Percentiles rank a stretch among this genome's conserved stretches.
Evolutionary conservation across 2,797 vertebrate genomes (phyloP).

Genomic region (Anomalospiza imberbis): DNA sequence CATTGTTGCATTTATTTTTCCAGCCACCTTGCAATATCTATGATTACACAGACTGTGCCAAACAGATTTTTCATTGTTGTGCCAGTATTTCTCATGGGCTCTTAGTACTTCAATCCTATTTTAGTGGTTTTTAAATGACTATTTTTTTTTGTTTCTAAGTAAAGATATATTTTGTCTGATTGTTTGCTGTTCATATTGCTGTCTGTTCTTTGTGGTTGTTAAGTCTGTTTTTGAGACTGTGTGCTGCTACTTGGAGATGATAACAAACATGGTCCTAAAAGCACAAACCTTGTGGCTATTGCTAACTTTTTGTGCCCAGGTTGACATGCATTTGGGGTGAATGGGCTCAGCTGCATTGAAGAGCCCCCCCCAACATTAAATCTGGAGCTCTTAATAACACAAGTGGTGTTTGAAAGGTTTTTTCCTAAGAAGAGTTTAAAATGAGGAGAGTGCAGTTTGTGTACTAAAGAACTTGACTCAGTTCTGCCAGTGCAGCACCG

Average conservation of each 20-base stretch:
- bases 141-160: background rate
- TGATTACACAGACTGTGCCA: background rate
- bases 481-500: background rate
- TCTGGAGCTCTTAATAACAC: background rate
- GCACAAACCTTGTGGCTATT: background rate
- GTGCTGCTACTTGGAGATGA: background rate
- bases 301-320: background rate
- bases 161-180: background rate
- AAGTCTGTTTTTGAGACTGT: background rate
- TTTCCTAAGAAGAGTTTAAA: background rate
- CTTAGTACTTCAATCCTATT: background rate
- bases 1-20: background rate
- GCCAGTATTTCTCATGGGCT: background rate
- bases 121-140: background rate
- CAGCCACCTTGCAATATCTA: background rate
- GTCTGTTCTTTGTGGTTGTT: background rate
- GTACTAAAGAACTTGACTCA: background rate
- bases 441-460: background rate
- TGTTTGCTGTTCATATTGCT: background rate
- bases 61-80: background rate
- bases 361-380: no score
- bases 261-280: fast-evolving
- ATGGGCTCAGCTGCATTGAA: background rate
- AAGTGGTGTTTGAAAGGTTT: background rate
- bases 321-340: background rate